A percentile compares a stretch with the other conserved stretches of the same genome.
Evolutionary conservation across 2,797 vertebrate species (phyloP).

Genomic region (Thunnus albacares): DNA sequence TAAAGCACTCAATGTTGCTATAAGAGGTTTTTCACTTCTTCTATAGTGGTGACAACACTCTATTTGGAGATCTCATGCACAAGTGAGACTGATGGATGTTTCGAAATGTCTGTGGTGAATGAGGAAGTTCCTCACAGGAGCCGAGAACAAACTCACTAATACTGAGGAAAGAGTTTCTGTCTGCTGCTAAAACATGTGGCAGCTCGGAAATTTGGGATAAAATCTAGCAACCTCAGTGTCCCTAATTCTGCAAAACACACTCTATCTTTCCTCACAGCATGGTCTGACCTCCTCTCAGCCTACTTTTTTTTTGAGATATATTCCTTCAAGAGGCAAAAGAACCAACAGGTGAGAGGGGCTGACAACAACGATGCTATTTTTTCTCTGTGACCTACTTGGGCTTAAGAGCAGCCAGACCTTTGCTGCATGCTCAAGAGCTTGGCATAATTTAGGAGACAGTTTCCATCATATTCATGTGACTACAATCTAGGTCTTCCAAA

Average conservation of each 20-base stretch:
- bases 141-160: slow-evolving; percentile 7
- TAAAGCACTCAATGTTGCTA: neutral
- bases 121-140: neutral
- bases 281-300: slow-evolving; percentile 65
- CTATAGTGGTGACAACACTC: slow-evolving; percentile 3
- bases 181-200: slow-evolving; percentile 19
- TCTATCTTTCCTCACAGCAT: slow-evolving; percentile 34
- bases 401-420: slow-evolving; percentile 55
- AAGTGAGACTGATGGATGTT: slow-evolving; percentile 7
- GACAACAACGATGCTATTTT: slow-evolving; percentile 79
- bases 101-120: neutral
- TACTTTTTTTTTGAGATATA: slow-evolving; percentile 53
- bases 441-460: slow-evolving; percentile 30
- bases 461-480: slow-evolving; percentile 8
- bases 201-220: slow-evolving; percentile 27
- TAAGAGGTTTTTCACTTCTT: neutral
- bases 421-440: slow-evolving; percentile 51
- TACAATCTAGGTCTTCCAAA: slow-evolving; percentile 42
- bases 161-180: slow-evolving; percentile 1
- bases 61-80: neutral
- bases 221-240: slow-evolving; percentile 18
- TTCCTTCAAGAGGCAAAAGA: slow-evolving; percentile 53
- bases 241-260: slow-evolving; percentile 21
- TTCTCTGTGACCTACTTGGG: slow-evolving; percentile 71
- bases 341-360: slow-evolving; percentile 69